These are phyloP conservation scores for Halictus ligatus DNA, from an alignment of 2,888 invertebrate species.

Conservation along the genomic window DNA sequence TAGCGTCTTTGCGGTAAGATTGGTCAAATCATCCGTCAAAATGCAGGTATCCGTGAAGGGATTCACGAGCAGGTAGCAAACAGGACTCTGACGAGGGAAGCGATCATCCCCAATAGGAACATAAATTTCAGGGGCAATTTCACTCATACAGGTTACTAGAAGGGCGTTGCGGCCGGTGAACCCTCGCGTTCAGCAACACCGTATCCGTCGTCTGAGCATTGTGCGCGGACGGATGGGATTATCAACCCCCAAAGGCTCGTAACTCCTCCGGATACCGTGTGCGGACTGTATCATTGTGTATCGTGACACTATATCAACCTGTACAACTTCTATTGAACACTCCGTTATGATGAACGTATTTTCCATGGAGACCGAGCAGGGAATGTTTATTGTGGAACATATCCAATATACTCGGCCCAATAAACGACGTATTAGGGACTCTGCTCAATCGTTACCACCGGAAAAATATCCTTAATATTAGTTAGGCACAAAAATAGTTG, in stretches of 20 bases:
- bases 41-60: slow-evolving; percentile 20
- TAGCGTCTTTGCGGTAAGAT: slow-evolving; percentile 4
- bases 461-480: too few relatives aligned
- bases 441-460: neutral
- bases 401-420: neutral
- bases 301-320: slow-evolving; percentile 44
- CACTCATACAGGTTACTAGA: slow-evolving; percentile 63
- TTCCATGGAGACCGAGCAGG: neutral
- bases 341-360: slow-evolving; percentile 12
- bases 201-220: slow-evolving; percentile 66
- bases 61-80: slow-evolving; percentile 28
- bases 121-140: slow-evolving; percentile 72
- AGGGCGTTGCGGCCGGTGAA: slow-evolving; percentile 47
- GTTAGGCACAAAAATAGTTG: too few relatives aligned
- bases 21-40: slow-evolving; percentile 38
- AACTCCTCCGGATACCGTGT: slow-evolving; percentile 70
- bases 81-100: slow-evolving; percentile 50
- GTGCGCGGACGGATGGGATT: slow-evolving; percentile 74
- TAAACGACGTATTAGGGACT: neutral
- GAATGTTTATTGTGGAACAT: neutral
- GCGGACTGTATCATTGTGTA: slow-evolving; percentile 56
- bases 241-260: slow-evolving; percentile 80
- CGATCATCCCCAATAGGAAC: slow-evolving; percentile 71
- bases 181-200: slow-evolving; percentile 42
- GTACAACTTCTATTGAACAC: slow-evolving; percentile 33